phyloP scores from a whole-genome alignment of 2,888 invertebrate species.

The Eupithecia vulgata region DNA sequence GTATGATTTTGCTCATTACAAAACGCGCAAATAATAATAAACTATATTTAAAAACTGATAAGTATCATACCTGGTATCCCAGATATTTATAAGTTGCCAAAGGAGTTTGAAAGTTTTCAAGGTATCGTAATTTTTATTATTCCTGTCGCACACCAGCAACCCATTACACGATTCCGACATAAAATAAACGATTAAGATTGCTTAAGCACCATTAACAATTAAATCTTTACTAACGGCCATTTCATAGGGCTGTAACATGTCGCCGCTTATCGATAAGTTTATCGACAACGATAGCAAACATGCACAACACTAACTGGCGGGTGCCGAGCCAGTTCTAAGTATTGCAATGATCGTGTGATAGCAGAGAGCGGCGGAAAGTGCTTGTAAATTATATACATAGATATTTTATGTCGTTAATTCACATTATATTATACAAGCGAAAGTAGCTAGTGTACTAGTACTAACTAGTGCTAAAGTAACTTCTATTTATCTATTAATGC shows the following conservation, averaged over 20 bases:
- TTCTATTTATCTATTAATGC: too few species aligned
- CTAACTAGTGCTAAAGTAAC: too few species aligned
- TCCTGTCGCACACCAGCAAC: background rate
- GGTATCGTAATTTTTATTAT: background rate
- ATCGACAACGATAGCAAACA: constrained; percentile 21
- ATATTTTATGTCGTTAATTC: too few species aligned
- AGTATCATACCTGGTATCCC: background rate
- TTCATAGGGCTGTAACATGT: constrained; percentile 27
- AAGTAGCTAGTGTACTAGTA: too few species aligned
- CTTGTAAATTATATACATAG: background rate
- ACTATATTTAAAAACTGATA: background rate
- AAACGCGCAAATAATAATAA: too few species aligned
- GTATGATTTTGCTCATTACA: too few species aligned
- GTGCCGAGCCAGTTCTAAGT: constrained; percentile 19
- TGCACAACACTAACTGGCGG: constrained; percentile 26
- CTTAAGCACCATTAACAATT: constrained; percentile 21
- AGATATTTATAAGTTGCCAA: background rate
- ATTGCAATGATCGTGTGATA: background rate
- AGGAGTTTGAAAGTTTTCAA: background rate
- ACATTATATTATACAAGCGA: too few species aligned
- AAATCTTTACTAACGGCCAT: constrained; percentile 21
- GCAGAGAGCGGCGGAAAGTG: background rate
- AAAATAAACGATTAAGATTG: constrained; percentile 22
- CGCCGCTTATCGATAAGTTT: constrained; percentile 27
- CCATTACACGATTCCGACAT: constrained; percentile 11